Conservation (phyloP, 1,140 invertebrate genomes). For the Apocrypta bakeri region DNA sequence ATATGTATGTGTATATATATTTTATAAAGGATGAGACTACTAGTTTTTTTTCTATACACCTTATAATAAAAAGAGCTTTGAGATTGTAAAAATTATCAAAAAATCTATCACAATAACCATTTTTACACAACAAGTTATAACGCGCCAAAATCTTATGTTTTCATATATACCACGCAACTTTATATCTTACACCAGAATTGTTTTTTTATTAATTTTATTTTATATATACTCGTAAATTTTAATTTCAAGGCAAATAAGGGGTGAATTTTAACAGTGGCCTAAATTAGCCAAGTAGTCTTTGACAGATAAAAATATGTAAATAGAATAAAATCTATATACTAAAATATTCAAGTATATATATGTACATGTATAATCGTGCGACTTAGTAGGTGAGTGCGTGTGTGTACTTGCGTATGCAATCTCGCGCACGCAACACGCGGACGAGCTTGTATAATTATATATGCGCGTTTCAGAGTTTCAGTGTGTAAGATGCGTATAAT, state of each 20-base stretch:
- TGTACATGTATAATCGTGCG: conserved; percentile 2
- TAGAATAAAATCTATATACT: conserved; percentile 76
- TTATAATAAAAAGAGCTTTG: conserved; percentile 75
- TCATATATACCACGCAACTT: conserved; percentile 55
- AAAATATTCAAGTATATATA: conserved; percentile 76
- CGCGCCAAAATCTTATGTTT: conserved; percentile 58
- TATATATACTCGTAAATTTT: conserved; percentile 74
- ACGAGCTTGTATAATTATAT: background rate
- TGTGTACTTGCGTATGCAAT: background rate
- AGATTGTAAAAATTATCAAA: conserved; percentile 78
- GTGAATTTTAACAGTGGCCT: conserved; percentile 75
- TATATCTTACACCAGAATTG: conserved; percentile 56
- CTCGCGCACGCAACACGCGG: background rate
- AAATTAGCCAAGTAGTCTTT: conserved; percentile 74
- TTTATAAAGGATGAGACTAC: conserved; percentile 41
- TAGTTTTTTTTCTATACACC: conserved; percentile 66
- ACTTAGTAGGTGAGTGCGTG: background rate
- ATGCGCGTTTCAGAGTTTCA: conserved; percentile 26
- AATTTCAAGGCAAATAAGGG: conserved; percentile 75
- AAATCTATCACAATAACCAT: conserved; percentile 77
- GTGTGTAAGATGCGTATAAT: conserved; percentile 58
- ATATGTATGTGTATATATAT: conserved; percentile 34
- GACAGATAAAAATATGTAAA: conserved; percentile 75
- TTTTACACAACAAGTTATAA: conserved; percentile 73
- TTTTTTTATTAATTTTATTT: conserved; percentile 61